These are phyloP conservation scores for Corydoras sp. DNA, from an alignment of 2,113 vertebrate species.

Conservation along the genomic window DNA sequence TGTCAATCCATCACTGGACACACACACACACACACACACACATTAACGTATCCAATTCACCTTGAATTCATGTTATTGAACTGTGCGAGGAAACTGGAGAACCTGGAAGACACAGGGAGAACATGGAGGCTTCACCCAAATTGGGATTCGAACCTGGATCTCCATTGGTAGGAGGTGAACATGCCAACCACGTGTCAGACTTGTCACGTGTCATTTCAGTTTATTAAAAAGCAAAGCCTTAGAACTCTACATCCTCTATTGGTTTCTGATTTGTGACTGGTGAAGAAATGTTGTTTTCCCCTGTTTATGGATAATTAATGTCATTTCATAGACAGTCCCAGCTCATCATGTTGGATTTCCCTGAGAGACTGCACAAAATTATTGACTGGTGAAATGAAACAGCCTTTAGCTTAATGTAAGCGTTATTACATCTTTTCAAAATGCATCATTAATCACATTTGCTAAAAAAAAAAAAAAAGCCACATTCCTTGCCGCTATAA, in stretches of 20 bases:
- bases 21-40: no score
- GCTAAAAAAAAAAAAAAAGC: not conserved
- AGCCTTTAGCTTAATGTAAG: not conserved
- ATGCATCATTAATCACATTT: not conserved
- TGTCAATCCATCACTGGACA: no score
- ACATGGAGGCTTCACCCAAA: no score
- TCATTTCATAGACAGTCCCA: not conserved
- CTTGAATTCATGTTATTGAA: no score
- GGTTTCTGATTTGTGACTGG: not conserved
- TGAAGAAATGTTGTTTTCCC: not conserved
- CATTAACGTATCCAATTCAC: no score
- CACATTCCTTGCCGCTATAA: conserved; percentile 2
- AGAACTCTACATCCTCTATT: not conserved
- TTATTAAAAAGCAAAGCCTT: no score
- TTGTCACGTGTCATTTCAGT: no score
- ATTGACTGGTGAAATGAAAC: not conserved
- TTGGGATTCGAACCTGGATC: no score
- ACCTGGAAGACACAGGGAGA: no score
- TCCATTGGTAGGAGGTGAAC: no score
- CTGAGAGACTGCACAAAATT: not conserved
- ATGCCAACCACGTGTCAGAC: no score
- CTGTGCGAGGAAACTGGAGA: no score
- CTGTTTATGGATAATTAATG: not conserved
- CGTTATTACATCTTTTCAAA: not conserved
- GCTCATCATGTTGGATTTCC: not conserved